Conservation (phyloP, 2,888 invertebrate species). For the Ornithoptera priamus region DNA sequence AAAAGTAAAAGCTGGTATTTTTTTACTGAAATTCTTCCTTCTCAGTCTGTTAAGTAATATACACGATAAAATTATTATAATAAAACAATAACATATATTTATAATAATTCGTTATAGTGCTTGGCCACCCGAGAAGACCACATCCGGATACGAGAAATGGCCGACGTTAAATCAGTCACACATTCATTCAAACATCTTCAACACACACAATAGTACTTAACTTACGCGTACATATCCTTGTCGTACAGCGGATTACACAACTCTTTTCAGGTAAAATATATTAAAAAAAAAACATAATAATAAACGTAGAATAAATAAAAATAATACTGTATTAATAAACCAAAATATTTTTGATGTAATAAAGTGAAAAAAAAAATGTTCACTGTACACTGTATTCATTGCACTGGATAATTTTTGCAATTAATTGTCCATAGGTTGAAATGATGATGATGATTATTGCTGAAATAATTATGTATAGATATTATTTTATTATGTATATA, state of each 20-base stretch:
- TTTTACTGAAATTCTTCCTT: too few relatives aligned
- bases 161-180: slow-evolving; percentile 47
- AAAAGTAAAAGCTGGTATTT: too few relatives aligned
- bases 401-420: not conserved
- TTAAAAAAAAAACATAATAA: not conserved
- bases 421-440: too few relatives aligned
- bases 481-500: not conserved
- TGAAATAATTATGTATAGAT: not conserved
- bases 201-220: slow-evolving; percentile 21
- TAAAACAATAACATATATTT: not conserved
- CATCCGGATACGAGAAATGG: slow-evolving; percentile 58
- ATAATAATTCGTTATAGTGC: slow-evolving; percentile 42
- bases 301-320: not conserved
- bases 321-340: slow-evolving; percentile 3
- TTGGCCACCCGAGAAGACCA: slow-evolving; percentile 58
- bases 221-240: slow-evolving; percentile 24
- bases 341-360: slow-evolving; percentile 12
- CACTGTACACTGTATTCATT: not conserved
- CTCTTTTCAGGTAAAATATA: not conserved
- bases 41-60: too few relatives aligned
- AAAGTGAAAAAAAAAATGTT: not conserved
- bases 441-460: too few relatives aligned
- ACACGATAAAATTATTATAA: not conserved
- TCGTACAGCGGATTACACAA: slow-evolving; percentile 27
- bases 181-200: slow-evolving; percentile 6